Evolutionary conservation across 2,888 invertebrate genomes (phyloP), one percentile per base, ranked within the genome.

Genomic region (Apocheima hispidaria): DNA sequence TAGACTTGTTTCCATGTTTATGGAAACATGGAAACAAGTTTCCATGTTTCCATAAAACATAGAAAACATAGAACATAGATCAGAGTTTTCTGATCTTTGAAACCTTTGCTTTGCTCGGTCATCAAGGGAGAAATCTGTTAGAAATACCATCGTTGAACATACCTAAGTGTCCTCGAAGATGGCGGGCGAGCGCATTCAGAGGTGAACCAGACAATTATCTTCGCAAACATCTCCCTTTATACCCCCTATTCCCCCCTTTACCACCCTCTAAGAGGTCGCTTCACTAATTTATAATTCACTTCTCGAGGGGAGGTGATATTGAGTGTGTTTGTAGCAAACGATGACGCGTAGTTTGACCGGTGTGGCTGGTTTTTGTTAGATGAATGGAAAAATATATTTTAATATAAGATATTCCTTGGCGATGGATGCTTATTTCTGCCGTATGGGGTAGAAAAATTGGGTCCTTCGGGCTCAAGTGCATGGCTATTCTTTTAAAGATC

Each of bases 141-240:
- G 46, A 46, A 40, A 56, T 30, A 48, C 48, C 23, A 36, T 28
- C 46, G 20, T 35, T 6, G 21, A 51, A 51, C 57, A 50, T 43
- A 51, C 57, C 43, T 43, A 50, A 57, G 50, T 49, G 41, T 49
- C 56, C 36, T 36, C 50, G 35, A 38, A 48, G 43, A 7, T 18
- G 40, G 4, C 43, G 36, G 38, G 36, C 40, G 46, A 38, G 33
- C 51, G 40, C 48, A 40, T 52, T 14, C 53, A 41, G 58, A 60
- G 64, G 64, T 68, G 54, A 69, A 63, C 65, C 68, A 65, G 67
- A 65, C 68, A 70, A 70, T 71, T 67, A 70, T 72, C 65, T 69
- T 35, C 1, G 63, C 67, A 70, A 70, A 69, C 68, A 64, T 14
- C 36, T 54, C 55, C 52, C 46, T 36, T 33, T 20, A 2, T 4